A percentile compares a stretch with the other conserved stretches of the same genome.
Conservation (phyloP, 2,888 invertebrate genomes). For the Synergus japonicus region DNA sequence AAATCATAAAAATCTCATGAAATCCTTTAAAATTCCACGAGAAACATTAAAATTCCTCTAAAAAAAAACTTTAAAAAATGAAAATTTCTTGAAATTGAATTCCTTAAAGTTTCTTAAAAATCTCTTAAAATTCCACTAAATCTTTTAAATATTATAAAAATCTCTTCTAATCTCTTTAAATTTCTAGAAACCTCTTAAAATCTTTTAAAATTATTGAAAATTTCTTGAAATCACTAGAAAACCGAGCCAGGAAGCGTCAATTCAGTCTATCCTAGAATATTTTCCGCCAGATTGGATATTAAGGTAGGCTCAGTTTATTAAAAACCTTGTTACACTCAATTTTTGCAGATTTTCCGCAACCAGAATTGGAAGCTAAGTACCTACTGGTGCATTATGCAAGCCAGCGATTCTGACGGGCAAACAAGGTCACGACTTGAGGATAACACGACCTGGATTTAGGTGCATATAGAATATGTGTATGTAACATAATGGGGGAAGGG, state of each 20-base stretch:
- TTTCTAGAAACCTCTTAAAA: too few relatives aligned
- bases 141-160: too few relatives aligned
- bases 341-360: conserved; percentile 26
- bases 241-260: conserved; percentile 7
- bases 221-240: too few relatives aligned
- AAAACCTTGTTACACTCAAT: conserved; percentile 29
- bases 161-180: too few relatives aligned
- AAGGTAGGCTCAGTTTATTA: conserved; percentile 32
- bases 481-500: conserved; percentile 14
- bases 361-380: conserved; percentile 17
- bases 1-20: too few relatives aligned
- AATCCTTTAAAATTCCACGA: too few relatives aligned
- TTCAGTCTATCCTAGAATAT: conserved; percentile 36
- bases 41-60: too few relatives aligned
- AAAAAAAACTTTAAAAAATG: too few relatives aligned
- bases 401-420: conserved; percentile 47
- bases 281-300: conserved; percentile 40
- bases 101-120: too few relatives aligned
- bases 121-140: too few relatives aligned
- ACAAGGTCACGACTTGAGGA: conserved; percentile 42
- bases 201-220: background rate
- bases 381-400: conserved; percentile 28
- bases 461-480: background rate
- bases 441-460: conserved; percentile 17
- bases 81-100: background rate